Evolutionary conservation across 2,888 invertebrate species (phyloP).

Genomic region (Pristionchus maxplancki): DNA sequence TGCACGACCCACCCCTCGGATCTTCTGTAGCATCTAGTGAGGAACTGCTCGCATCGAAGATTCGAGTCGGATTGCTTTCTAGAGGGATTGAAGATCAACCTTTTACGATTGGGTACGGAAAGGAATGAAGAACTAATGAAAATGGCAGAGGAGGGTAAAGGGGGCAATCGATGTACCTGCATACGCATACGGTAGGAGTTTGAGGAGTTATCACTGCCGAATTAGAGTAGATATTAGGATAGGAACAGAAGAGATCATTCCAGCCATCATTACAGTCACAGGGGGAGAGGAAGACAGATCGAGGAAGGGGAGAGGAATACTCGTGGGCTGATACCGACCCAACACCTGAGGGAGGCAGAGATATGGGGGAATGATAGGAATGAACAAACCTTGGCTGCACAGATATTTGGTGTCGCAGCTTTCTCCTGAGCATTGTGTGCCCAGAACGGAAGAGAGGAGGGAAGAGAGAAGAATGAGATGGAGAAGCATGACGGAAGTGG

Average conservation of each 20-base stretch:
- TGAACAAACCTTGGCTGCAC: neutral
- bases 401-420: neutral
- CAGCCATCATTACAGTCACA: slow-evolving; percentile 32
- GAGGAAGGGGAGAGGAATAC: neutral
- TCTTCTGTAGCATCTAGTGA: slow-evolving; percentile 32
- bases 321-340: slow-evolving; percentile 11
- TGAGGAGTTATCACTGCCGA: neutral
- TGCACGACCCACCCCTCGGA: neutral
- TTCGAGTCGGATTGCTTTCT: slow-evolving; percentile 26
- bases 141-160: neutral
- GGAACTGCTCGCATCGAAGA: slow-evolving; percentile 16
- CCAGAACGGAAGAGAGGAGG: neutral
- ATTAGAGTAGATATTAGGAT: neutral
- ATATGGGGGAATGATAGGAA: neutral
- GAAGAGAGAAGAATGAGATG: neutral
- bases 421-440: neutral
- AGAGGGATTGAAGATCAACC: neutral
- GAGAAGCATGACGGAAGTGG: neutral
- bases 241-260: slow-evolving; percentile 43
- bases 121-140: neutral
- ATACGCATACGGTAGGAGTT: slow-evolving; percentile 41
- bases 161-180: slow-evolving; percentile 43
- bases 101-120: neutral
- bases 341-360: neutral
- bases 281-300: neutral